Percentiles rank a stretch among this genome's conserved stretches.
Conservation (phyloP, 1,140 invertebrate species). For the Tetramorium simillimum region DNA sequence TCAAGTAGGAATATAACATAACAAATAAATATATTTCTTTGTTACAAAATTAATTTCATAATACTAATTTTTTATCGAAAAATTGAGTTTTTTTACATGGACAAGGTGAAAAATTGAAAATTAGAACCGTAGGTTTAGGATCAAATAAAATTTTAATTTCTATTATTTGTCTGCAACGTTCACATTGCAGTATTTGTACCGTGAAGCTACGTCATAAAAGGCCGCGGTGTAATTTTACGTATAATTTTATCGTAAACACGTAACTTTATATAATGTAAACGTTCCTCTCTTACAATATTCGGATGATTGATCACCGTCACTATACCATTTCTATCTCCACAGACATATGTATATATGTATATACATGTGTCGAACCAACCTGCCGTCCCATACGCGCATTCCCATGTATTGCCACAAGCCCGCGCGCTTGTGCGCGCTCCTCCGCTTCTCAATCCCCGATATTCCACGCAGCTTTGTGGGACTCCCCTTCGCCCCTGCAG, state of each 20-base stretch:
- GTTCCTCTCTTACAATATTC: background rate
- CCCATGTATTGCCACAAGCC: background rate
- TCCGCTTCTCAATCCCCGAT: constrained; percentile 26
- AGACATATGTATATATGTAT: background rate
- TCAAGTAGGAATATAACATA: background rate
- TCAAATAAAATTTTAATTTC: background rate
- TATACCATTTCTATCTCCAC: background rate
- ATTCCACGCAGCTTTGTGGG: constrained; percentile 28
- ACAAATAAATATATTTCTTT: background rate
- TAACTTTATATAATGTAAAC: constrained; percentile 14
- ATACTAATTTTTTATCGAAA: background rate
- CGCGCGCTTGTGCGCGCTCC: background rate
- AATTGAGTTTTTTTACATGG: background rate
- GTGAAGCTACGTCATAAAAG: background rate
- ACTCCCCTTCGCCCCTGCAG: background rate
- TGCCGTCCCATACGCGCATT: background rate
- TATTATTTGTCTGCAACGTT: background rate
- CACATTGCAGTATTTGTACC: background rate
- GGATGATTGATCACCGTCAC: constrained; percentile 29
- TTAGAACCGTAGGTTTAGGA: background rate
- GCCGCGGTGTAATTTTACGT: background rate
- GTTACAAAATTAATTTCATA: background rate
- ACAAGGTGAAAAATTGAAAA: background rate
- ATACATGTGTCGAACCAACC: background rate
- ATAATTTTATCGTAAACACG: constrained; percentile 15